phyloP scores from a whole-genome alignment of 2,113 vertebrate species.

The Pachyramphus minor region DNA sequence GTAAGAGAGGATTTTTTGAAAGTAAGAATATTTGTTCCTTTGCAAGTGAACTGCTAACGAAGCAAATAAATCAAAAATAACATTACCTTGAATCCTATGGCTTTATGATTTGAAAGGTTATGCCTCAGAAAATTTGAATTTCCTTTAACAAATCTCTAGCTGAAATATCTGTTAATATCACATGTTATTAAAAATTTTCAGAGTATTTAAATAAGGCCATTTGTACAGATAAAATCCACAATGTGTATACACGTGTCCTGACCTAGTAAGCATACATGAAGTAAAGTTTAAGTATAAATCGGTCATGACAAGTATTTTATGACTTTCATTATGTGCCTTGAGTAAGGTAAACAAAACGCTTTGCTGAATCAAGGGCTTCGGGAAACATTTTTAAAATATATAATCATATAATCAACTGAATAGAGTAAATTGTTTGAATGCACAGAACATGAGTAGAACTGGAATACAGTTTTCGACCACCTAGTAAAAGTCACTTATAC shows the following conservation, averaged over 20 bases:
- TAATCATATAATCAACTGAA: background rate
- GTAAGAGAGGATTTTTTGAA: background rate
- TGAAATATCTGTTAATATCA: background rate
- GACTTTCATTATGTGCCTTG: background rate
- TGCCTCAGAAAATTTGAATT: background rate
- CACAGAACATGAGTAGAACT: background rate
- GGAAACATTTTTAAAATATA: background rate
- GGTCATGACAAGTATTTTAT: background rate
- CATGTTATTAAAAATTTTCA: background rate
- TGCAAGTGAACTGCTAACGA: background rate
- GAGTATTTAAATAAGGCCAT: background rate
- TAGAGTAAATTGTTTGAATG: background rate
- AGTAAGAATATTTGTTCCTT: background rate
- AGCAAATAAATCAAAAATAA: background rate
- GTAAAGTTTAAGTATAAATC: background rate
- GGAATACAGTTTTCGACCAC: background rate
- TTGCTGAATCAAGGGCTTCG: background rate
- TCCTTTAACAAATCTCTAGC: background rate
- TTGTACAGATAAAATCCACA: background rate
- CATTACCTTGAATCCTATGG: fast-evolving
- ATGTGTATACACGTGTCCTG: background rate
- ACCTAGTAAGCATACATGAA: background rate
- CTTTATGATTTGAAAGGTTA: background rate
- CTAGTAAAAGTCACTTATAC: background rate
- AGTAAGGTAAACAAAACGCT: background rate